Evolutionary conservation across 2,888 invertebrate genomes (phyloP), one percentile per base, ranked within the genome.

Genomic region (Galerucella pusilla): DNA sequence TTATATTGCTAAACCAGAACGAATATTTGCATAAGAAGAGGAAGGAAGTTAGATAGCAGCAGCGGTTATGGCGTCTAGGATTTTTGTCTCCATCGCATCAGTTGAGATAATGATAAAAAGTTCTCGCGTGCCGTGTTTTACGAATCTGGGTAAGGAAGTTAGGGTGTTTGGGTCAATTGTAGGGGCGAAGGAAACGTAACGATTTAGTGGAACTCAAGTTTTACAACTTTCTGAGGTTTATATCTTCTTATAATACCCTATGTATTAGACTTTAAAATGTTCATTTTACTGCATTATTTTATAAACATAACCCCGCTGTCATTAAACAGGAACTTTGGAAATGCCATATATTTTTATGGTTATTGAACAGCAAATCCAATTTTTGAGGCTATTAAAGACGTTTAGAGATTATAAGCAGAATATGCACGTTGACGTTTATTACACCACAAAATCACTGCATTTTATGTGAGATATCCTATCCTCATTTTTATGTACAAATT

Each of bases 351-450:
- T 85, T 87, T 87, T 87, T 87, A 87, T 87, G 87, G 87, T 87
- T 87, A 87, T 87, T 87, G 87, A 87, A 87, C 86, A 85, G 85
- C 86, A 84, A 87, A 87, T 87, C 87, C 87, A 87, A 87, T 87
- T 87, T 87, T 87, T 87, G 87, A 86, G 86, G 86, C 87, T 86
- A 87, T 87, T 87, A 86, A 87, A 87, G 86, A 86, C 84, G 85
- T 86, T 85, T 84, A 78, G 79, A 81, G 78, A 82, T 81, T 81
- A 80, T 80, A 81, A 80, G 82, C 78, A 83, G 83, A 87, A 87
- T 87, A 87, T 86, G 86, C 85, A 86, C 80, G 84, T 83, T 83
- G 86, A 85, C 86, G 82, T 87, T 87, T 87, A 87, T 84, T 84
- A 81, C 82, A 68, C 83, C 79, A 79, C 83, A 80, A 84, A 86